Evolutionary conservation across 23 tunicate genomes (phyloP), one percentile per base, ranked within the genome.

Genomic region (Halocynthia roretzi): DNA sequence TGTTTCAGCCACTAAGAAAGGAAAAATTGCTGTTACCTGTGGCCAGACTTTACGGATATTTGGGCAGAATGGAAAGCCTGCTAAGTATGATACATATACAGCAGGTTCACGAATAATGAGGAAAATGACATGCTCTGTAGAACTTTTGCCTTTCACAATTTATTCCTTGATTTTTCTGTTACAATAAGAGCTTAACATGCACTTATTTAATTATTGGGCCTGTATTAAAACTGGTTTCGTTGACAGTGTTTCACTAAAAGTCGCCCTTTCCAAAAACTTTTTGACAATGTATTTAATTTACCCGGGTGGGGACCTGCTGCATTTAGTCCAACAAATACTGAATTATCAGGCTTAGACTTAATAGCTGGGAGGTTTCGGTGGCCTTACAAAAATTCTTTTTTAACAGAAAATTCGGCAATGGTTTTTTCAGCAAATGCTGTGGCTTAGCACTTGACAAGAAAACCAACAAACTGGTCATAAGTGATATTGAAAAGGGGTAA

Each of bases 401-500:
- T 8, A 20, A 44, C 50, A 83, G 87, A 69, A 76, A 76, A 76
- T 77, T 83, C 50, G 87, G 87, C 18, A 56, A 51, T 20, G 75
- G 76, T 10, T 69, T 54, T 50, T 83, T 83, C 44, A 10, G 68
- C 11, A 83, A 83, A 76, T 76, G 81, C 58, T 83, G 87, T 48
- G 87, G 81, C 56, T 52, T 83, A 60, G 87, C 80, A 11, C 31
- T 61, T 15, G 81, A 83, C 61, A 23, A 21, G 31, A 76, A 67
- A 55, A 83, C 50, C 60, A 72, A 75, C 20, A 83, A 76, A 69
- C 49, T 83, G 10, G 53, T 83, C 12, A 76, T 83, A 52, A 83
- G 81, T 5, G 81, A 83, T 44, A 83, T 83, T 11, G 87, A 76
- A 11, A 76, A 83, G 51, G 58, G 74, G 87, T 83, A 21, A 76